These are phyloP conservation scores for Phalacrocorax aristotelis DNA, from an alignment of 2,113 vertebrate genomes.

Conservation along the genomic window DNA sequence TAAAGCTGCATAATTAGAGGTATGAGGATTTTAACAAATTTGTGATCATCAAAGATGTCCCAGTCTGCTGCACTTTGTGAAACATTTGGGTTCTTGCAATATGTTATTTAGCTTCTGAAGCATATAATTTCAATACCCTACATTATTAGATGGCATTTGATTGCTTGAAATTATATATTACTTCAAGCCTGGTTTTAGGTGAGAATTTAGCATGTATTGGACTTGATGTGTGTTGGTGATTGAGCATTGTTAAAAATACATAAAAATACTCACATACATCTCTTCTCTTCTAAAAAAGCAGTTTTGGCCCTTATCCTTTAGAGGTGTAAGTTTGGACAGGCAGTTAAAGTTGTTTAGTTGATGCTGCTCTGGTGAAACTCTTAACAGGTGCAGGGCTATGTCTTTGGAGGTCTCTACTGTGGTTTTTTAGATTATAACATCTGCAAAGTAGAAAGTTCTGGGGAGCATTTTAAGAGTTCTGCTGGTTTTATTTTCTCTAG, in stretches of 20 bases:
- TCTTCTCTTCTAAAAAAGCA: background rate
- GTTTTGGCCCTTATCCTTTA: background rate
- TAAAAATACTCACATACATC: background rate
- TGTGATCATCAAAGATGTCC: background rate
- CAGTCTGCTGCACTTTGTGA: background rate
- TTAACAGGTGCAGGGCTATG: background rate
- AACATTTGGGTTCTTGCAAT: background rate
- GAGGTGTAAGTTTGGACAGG: background rate
- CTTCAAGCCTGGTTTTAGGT: background rate
- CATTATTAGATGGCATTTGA: background rate
- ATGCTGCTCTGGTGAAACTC: background rate
- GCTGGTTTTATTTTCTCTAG: background rate
- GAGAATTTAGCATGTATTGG: background rate
- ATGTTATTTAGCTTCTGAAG: background rate
- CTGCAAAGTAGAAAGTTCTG: background rate
- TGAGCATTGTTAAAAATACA: background rate
- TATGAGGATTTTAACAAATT: background rate
- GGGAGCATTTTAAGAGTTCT: background rate
- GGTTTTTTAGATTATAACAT: background rate
- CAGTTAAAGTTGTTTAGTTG: background rate
- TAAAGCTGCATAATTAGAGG: background rate
- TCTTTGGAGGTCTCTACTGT: background rate
- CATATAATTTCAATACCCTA: background rate
- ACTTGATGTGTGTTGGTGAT: background rate
- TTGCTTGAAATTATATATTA: background rate